phyloP scores from a whole-genome alignment of 37 sponge, comb jelly and placozoan genomes.

The Tethya wilhelma region DNA sequence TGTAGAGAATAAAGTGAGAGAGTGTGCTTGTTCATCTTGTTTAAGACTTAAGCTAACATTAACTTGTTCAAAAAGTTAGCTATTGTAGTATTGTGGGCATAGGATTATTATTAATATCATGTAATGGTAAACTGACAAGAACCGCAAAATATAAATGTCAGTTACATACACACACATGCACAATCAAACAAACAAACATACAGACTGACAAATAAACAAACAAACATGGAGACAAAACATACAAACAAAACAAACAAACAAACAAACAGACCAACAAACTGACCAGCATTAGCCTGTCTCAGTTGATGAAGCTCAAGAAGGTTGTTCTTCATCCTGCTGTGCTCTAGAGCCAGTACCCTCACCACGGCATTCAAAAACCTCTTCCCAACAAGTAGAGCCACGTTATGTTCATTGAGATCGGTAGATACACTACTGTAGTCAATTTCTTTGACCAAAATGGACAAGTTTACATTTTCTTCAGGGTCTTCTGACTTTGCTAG shows the following conservation, averaged over 20 bases:
- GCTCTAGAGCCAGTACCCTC: conserved; percentile 62
- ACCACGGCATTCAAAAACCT: conserved; percentile 54
- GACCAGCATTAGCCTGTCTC: conserved; percentile 1
- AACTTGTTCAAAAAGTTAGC: no score
- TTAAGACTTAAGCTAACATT: no score
- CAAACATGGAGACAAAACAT: neutral
- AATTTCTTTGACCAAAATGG: neutral
- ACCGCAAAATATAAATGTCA: no score
- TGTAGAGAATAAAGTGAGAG: no score
- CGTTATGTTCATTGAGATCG: conserved; percentile 9
- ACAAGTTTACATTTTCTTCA: neutral
- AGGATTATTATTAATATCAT: neutral
- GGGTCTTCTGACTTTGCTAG: neutral
- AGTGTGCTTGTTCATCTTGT: no score
- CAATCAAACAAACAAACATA: neutral
- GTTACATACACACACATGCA: neutral
- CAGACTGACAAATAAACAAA: neutral
- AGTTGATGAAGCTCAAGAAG: conserved; percentile 47
- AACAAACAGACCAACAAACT: conserved; percentile 1
- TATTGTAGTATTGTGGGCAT: neutral
- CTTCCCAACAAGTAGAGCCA: conserved; percentile 57
- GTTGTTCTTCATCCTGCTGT: conserved; percentile 56
- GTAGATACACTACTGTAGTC: neutral
- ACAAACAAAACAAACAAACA: neutral
- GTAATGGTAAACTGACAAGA: no score